These are phyloP conservation scores for Physella acuta DNA, from an alignment of 1,140 invertebrate species.

Conservation along the genomic window DNA sequence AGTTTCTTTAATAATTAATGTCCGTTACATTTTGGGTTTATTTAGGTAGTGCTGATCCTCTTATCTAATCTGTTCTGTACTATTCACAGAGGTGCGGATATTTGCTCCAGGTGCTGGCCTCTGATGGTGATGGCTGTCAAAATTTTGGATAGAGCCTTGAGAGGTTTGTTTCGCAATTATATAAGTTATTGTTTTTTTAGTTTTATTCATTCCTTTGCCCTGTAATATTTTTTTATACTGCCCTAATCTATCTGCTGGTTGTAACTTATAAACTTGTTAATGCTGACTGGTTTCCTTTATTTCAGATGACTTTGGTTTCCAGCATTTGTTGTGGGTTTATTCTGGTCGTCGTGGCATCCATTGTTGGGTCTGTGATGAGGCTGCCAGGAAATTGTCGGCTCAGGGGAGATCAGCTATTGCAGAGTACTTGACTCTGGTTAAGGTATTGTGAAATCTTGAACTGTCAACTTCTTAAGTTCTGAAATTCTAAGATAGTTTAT, in stretches of 20 bases:
- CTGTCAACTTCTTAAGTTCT: too few relatives aligned
- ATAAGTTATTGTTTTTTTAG: not conserved
- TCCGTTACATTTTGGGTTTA: too few relatives aligned
- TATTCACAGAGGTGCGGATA: slow-evolving; percentile 72
- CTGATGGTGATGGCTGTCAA: slow-evolving; percentile 92
- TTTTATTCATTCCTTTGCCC: not conserved
- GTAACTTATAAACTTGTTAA: not conserved
- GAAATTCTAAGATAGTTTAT: too few relatives aligned
- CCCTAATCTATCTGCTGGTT: too few relatives aligned
- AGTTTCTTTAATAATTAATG: too few relatives aligned
- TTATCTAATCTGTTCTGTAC: too few relatives aligned
- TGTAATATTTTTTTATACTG: not conserved
- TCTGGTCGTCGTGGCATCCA: slow-evolving; percentile 94
- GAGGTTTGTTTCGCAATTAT: too few relatives aligned
- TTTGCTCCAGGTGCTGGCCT: slow-evolving; percentile 95
- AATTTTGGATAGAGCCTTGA: slow-evolving; percentile 81
- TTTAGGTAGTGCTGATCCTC: too few relatives aligned
- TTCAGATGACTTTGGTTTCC: slow-evolving; percentile 91
- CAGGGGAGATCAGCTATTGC: slow-evolving; percentile 72
- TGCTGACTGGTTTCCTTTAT: slow-evolving; percentile 26
- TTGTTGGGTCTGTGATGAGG: slow-evolving; percentile 94
- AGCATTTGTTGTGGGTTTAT: slow-evolving; percentile 93
- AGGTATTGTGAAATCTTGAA: too few relatives aligned
- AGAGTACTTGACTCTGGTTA: slow-evolving; percentile 76
- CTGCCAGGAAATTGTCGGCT: slow-evolving; percentile 74